A percentile compares a stretch with the other conserved stretches of the same genome.
Conservation (phyloP, 2,888 invertebrate genomes). For the Atethmia centrago region DNA sequence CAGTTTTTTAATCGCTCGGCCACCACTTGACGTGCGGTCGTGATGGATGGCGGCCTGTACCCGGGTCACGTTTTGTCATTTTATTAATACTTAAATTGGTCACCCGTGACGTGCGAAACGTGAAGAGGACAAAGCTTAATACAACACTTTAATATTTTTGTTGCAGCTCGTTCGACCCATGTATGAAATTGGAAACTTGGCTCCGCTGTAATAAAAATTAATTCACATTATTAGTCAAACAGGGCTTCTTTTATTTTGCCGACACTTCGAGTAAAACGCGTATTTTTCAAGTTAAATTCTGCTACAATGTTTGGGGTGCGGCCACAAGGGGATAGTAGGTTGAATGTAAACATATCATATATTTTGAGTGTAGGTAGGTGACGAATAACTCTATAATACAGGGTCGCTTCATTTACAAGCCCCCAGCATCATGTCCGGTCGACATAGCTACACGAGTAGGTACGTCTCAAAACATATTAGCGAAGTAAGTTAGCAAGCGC, state of each 20-base stretch:
- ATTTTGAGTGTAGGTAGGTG: slow-evolving; percentile 46
- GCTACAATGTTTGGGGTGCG: slow-evolving; percentile 21
- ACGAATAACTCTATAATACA: slow-evolving; percentile 58
- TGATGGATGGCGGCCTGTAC: slow-evolving; percentile 86
- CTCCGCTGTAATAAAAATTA: slow-evolving; percentile 58
- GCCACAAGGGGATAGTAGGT: slow-evolving; percentile 33
- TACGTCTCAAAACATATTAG: slow-evolving; percentile 83
- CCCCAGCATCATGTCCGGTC: slow-evolving; percentile 70
- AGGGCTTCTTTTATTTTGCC: slow-evolving; percentile 46
- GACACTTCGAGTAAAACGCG: slow-evolving; percentile 36
- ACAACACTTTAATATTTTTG: slow-evolving; percentile 72
- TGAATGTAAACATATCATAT: slow-evolving; percentile 54
- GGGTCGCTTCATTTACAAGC: slow-evolving; percentile 74
- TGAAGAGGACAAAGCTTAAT: slow-evolving; percentile 75
- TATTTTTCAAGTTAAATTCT: slow-evolving; percentile 47
- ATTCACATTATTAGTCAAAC: slow-evolving; percentile 61
- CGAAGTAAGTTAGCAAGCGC: slow-evolving; percentile 81
- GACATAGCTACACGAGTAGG: slow-evolving; percentile 49
- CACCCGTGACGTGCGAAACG: slow-evolving; percentile 85
- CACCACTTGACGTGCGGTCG: slow-evolving; percentile 86
- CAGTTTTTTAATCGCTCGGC: slow-evolving; percentile 87
- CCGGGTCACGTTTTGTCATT: slow-evolving; percentile 89
- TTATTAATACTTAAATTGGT: slow-evolving; percentile 91
- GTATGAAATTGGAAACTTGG: slow-evolving; percentile 62
- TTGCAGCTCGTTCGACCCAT: slow-evolving; percentile 59